Percentiles rank a stretch among this genome's conserved stretches.
phyloP scores from a whole-genome alignment of 2,888 invertebrate genomes.

The Cerastis rubricosa region DNA sequence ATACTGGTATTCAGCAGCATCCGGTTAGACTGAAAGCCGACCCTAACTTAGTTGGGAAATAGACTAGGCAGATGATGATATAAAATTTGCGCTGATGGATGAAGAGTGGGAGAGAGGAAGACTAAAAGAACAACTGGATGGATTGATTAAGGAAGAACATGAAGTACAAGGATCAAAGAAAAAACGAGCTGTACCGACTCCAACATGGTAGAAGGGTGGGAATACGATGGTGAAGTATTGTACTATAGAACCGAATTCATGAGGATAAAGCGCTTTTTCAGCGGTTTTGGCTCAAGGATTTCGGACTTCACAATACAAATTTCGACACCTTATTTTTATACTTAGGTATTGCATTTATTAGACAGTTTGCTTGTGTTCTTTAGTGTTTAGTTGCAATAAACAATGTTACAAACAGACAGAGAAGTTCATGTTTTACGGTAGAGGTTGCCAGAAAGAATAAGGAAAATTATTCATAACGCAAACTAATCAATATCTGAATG shows the following conservation, averaged over 20 bases:
- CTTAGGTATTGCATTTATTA: background rate
- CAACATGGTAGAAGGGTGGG: background rate
- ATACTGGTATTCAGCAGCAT: no score
- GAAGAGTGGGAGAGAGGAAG: background rate
- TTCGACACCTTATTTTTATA: background rate
- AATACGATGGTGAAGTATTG: background rate
- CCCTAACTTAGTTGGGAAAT: no score
- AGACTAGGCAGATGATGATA: background rate
- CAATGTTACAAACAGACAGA: background rate
- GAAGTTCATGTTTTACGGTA: background rate
- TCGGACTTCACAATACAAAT: background rate
- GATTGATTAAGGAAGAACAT: background rate
- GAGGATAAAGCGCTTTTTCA: background rate
- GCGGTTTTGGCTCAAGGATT: no score
- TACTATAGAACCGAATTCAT: background rate
- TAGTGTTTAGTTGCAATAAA: background rate
- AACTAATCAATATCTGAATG: background rate
- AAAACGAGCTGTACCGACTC: background rate
- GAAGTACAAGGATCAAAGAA: background rate
- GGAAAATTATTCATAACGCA: background rate
- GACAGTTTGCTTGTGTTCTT: background rate
- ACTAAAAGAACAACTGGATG: background rate
- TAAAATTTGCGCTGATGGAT: background rate
- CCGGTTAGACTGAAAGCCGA: no score
- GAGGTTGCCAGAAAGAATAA: background rate